These are phyloP conservation scores for Leucosticte australis DNA, from an alignment of 2,113 vertebrate genomes.

Conservation along the genomic window DNA sequence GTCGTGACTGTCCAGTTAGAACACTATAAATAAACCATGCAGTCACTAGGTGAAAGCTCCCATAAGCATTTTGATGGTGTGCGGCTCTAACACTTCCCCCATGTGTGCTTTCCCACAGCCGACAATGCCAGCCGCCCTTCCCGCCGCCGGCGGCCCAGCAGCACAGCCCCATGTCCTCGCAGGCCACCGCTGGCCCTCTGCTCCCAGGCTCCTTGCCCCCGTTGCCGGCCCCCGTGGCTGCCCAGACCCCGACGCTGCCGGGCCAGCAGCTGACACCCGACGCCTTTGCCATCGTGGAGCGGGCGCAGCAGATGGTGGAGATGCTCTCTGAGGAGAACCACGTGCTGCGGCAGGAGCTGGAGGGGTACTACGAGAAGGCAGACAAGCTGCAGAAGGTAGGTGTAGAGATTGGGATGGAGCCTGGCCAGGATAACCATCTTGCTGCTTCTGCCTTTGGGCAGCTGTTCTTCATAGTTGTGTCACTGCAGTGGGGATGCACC, in stretches of 20 bases:
- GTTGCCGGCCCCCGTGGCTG: background rate
- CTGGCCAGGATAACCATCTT: background rate
- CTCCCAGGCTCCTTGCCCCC: conserved; percentile 65
- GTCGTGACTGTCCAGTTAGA: background rate
- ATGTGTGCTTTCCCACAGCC: conserved; percentile 51
- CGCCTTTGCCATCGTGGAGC: conserved; percentile 80
- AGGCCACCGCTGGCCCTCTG: conserved; percentile 67
- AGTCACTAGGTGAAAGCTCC: background rate
- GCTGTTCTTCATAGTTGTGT: background rate
- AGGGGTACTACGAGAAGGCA: conserved; percentile 79
- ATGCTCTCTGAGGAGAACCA: conserved; percentile 84
- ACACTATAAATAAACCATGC: background rate
- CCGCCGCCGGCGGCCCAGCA: conserved; percentile 50
- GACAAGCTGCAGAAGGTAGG: conserved; percentile 84
- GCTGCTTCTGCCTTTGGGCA: background rate
- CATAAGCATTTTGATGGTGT: fast-evolving
- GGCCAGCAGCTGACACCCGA: conserved; percentile 76
- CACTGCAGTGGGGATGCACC: background rate
- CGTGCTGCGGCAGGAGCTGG: conserved; percentile 80
- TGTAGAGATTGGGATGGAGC: background rate
- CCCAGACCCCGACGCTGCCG: background rate
- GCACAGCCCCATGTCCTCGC: conserved; percentile 82
- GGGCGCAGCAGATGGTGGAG: conserved; percentile 87
- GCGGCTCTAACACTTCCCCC: background rate
- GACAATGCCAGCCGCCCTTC: conserved; percentile 76